Conservation (phyloP, 2,888 invertebrate species). For the Luffia ferchaultella region DNA sequence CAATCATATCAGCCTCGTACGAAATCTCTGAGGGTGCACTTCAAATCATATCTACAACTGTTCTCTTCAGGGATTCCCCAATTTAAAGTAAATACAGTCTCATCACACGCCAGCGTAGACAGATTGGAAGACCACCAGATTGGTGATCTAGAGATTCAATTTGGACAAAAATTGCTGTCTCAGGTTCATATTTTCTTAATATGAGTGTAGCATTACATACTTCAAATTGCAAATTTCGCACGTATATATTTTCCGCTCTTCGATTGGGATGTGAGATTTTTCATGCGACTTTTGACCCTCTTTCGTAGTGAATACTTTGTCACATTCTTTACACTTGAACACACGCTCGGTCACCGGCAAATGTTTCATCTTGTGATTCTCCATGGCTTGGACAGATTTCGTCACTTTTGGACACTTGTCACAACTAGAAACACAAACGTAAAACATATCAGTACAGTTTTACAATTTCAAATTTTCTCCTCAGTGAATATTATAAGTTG, state of each 20-base stretch:
- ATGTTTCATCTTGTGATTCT: slow-evolving; percentile 60
- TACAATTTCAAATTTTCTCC: neutral
- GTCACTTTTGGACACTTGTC: slow-evolving; percentile 61
- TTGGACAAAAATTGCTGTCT: too few relatives aligned
- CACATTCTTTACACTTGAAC: slow-evolving; percentile 50
- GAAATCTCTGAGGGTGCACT: too few relatives aligned
- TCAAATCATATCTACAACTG: too few relatives aligned
- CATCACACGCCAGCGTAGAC: too few relatives aligned
- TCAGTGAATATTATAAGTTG: too few relatives aligned
- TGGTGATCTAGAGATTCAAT: too few relatives aligned
- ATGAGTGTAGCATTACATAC: too few relatives aligned
- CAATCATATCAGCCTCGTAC: too few relatives aligned
- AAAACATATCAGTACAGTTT: slow-evolving; percentile 1
- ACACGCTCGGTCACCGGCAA: slow-evolving; percentile 59
- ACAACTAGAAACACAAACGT: slow-evolving; percentile 38
- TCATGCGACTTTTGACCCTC: slow-evolving; percentile 59
- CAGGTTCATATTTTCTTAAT: too few relatives aligned
- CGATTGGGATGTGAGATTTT: slow-evolving; percentile 59
- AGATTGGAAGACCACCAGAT: too few relatives aligned
- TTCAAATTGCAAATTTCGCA: slow-evolving; percentile 58
- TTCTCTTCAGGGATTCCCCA: too few relatives aligned
- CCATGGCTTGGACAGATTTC: slow-evolving; percentile 47
- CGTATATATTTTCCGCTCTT: slow-evolving; percentile 55
- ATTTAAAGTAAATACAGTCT: too few relatives aligned
- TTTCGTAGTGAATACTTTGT: slow-evolving; percentile 53